These are phyloP conservation scores for Microplitis deprimator DNA, from an alignment of 2,888 invertebrate genomes.

Conservation along the genomic window DNA sequence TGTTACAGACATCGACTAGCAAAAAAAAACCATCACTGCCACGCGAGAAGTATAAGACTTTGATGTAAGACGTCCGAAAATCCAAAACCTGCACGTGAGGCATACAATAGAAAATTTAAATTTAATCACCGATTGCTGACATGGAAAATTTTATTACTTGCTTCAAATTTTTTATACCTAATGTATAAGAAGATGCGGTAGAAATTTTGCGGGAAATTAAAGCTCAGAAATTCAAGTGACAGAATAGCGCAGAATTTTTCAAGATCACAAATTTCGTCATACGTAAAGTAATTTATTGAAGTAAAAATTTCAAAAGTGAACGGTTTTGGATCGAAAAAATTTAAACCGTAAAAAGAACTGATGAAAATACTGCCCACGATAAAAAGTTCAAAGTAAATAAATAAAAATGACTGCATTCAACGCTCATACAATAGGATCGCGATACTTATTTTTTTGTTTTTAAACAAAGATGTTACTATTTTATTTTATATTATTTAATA, in stretches of 20 bases:
- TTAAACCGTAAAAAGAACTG: conserved; percentile 9
- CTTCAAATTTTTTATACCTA: not conserved
- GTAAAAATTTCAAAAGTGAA: no score
- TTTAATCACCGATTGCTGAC: not conserved
- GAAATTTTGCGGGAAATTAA: not conserved
- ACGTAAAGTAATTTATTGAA: not conserved
- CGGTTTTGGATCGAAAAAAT: conserved; percentile 16
- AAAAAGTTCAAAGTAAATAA: conserved; percentile 22
- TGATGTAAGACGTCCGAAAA: conserved; percentile 29
- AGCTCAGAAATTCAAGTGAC: conserved; percentile 29
- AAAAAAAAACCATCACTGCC: conserved; percentile 48
- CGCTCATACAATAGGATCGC: conserved; percentile 17
- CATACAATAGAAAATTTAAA: not conserved
- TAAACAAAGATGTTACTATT: conserved; percentile 14
- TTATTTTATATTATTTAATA: conserved; percentile 14
- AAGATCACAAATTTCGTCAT: not conserved
- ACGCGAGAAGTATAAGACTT: conserved; percentile 46
- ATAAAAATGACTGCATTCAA: conserved; percentile 23
- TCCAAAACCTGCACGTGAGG: conserved; percentile 2
- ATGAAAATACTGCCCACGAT: conserved; percentile 27
- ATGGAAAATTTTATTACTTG: not conserved
- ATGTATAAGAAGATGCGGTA: no score
- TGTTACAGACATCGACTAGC: conserved; percentile 53
- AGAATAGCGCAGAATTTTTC: conserved; percentile 12
- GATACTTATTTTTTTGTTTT: not conserved